Conservation (phyloP, 2,888 invertebrate genomes). For the Agonum fuliginosum region DNA sequence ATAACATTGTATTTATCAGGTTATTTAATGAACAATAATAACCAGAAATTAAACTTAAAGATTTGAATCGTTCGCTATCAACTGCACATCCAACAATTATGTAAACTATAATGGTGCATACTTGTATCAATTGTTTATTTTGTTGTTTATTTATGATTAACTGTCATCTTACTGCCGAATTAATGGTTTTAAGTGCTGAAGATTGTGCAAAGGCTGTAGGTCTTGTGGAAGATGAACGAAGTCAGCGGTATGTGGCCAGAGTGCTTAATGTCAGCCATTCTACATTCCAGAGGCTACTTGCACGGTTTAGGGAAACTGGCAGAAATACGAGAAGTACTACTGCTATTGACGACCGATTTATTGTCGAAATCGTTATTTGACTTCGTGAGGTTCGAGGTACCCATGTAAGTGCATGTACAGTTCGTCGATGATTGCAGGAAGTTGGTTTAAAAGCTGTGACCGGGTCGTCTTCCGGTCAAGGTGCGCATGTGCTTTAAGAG, state of each 20-base stretch:
- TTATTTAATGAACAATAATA: too few relatives aligned
- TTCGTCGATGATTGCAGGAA: constrained; percentile 63
- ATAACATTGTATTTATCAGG: too few relatives aligned
- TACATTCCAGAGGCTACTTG: neutral
- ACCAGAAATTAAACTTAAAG: too few relatives aligned
- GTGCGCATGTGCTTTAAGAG: too few relatives aligned
- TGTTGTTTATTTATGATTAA: too few relatives aligned
- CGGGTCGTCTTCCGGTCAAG: too few relatives aligned
- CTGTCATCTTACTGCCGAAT: too few relatives aligned
- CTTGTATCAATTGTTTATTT: too few relatives aligned
- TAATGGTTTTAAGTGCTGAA: constrained; percentile 5
- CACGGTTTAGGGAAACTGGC: neutral
- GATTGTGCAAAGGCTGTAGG: constrained; percentile 11
- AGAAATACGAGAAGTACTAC: neutral
- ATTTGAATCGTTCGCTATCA: too few relatives aligned
- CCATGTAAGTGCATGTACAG: constrained; percentile 64
- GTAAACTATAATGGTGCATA: too few relatives aligned
- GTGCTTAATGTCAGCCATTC: neutral
- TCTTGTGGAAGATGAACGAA: constrained; percentile 14
- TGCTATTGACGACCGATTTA: constrained; percentile 7
- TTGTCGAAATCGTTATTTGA: constrained; percentile 6
- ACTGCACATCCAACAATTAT: too few relatives aligned
- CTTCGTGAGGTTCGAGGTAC: constrained; percentile 60
- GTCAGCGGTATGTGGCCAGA: neutral
- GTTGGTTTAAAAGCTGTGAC: constrained; percentile 62